Base-by-base conservation (phyloP, 2,797 vertebrate genomes). In the Trematomus bernacchii region DNA sequence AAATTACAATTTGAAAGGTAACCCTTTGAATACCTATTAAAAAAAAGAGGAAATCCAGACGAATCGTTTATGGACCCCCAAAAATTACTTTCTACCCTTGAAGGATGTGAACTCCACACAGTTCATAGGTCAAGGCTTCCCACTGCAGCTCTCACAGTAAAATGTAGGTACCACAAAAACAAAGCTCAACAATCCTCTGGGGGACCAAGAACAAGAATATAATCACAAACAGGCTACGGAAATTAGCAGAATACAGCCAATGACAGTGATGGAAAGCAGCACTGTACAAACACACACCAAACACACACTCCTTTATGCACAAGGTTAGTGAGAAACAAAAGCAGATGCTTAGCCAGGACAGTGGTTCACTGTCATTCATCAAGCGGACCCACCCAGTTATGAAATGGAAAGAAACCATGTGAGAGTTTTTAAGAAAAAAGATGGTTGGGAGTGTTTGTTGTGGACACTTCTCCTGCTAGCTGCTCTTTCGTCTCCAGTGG, bases 91-190 rank as follows among this genome's bases (percentile, higher is more conserved):
- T 78, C 52, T 44, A 63, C 61, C 15, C 40, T 21, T 75, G 43
- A 67, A 74, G 46, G 33, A 73, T 66, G 52, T 79, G 53, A 85
- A 85, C 74, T 77, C 68, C 33, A 60, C 60, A 79, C 50, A 44
- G 90, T 84, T 82, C n/a, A 90, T 69, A 75, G 71, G 88, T 86
- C 85, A 86, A 87, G 78, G 66, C 43, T 81, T 76, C 84, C 79
- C 46, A 75, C 64, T 51, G 46, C 40, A 73, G 57, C 57, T 80
- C 80, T 76, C 71, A 63, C 71, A 23, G 61, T 68, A 57, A 79
- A 80, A 84, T 51, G 44, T 47, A 33, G 18, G 50, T 53, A 42
- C 73, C 70, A 80, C 57, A 73, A 76, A 79, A 44, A 58, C 76
- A 76, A 61, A 61, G 63, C 75, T 66, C 54, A 68, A 62, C 77